Conservation (phyloP, 2,113 vertebrate species). For the Vanacampus margaritifer region DNA sequence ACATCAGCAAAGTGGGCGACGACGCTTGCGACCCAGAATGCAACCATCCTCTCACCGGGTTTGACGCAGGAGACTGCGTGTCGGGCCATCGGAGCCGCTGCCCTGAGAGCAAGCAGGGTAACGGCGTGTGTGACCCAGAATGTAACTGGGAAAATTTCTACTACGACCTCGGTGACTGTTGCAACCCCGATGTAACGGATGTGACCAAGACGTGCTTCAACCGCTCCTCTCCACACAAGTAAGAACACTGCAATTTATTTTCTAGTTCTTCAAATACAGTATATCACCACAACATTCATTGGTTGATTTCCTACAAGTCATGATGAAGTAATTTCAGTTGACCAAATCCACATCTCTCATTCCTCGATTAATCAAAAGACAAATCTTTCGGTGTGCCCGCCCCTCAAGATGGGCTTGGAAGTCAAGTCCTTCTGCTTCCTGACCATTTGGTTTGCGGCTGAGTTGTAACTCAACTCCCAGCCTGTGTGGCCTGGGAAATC, state of each 20-base stretch:
- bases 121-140: conserved; percentile 90
- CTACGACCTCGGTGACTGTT: conserved; percentile 93
- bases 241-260: conserved; percentile 43
- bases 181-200: conserved; percentile 92
- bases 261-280: background rate
- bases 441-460: conserved; percentile 46
- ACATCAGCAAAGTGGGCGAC: conserved; percentile 91
- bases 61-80: conserved; percentile 87
- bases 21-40: conserved; percentile 90
- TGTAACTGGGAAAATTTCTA: conserved; percentile 89
- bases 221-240: conserved; percentile 92
- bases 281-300: background rate
- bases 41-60: conserved; percentile 91
- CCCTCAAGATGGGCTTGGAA: conserved; percentile 34
- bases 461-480: conserved; percentile 61
- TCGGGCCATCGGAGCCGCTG: conserved; percentile 69
- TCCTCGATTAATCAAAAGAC: conserved; percentile 45
- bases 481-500: conserved; percentile 60
- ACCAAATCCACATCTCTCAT: conserved; percentile 31
- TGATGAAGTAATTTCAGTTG: conserved; percentile 33
- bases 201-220: conserved; percentile 98
- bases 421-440: conserved; percentile 58
- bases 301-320: conserved; percentile 27
- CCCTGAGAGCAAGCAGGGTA: conserved; percentile 82
- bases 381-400: conserved; percentile 43